Evolutionary conservation across 92 coral and sea anemone species (phyloP).

Genomic region (Phenganax stokvisi): DNA sequence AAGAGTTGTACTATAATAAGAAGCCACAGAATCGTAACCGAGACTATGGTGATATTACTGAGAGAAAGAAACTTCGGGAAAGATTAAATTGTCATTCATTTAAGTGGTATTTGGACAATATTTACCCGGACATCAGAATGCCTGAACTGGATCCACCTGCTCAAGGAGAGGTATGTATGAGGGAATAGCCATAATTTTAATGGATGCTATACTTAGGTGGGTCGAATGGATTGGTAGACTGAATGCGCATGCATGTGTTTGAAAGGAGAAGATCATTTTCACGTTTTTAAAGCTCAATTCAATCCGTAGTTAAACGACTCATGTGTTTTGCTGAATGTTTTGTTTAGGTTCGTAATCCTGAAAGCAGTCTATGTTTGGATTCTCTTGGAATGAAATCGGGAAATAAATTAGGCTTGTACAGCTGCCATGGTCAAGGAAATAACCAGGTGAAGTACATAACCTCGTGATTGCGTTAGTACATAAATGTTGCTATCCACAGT

Average conservation of each 20-base stretch:
- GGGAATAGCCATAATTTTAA: not conserved
- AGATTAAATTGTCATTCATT: constrained; percentile 75
- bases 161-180: constrained; percentile 75
- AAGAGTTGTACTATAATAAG: constrained; percentile 91
- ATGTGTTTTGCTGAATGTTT: not conserved
- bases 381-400: constrained; percentile 94
- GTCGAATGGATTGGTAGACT: not conserved
- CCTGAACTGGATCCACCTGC: constrained; percentile 98
- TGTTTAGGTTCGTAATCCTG: constrained; percentile 81
- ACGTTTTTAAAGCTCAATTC: too few species aligned
- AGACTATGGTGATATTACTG: constrained; percentile 83
- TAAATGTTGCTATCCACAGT: too few species aligned
- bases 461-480: not conserved
- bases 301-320: too few species aligned
- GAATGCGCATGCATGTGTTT: not conserved
- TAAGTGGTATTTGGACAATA: constrained; percentile 94
- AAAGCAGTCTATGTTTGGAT: constrained; percentile 82
- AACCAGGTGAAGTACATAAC: constrained; percentile 62
- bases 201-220: not conserved
- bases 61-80: constrained; percentile 69
- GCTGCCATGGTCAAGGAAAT: constrained; percentile 96
- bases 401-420: constrained; percentile 73
- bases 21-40: constrained; percentile 87
- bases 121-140: constrained; percentile 96
- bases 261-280: not conserved